Evolutionary conservation across 2,797 vertebrate species (phyloP), one percentile per base, ranked within the genome.

Genomic region (Takifugu rubripes): DNA sequence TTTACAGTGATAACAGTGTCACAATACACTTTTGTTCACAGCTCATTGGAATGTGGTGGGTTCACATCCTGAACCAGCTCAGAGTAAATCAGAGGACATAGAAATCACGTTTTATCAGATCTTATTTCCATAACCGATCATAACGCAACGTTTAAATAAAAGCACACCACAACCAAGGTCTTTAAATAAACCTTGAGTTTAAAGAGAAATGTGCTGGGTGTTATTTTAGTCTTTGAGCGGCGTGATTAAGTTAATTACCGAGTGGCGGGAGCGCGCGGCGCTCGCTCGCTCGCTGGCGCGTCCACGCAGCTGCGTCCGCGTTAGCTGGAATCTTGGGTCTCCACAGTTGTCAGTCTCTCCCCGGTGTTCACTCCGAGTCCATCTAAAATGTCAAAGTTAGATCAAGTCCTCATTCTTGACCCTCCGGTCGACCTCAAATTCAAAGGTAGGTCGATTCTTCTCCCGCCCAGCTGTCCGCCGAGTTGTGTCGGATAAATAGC

Each of bases 391-490:
- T 93, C 92, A 66, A 96, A 95, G 88, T 87, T 93, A 91, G 94
- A 95, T 74, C 94, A 96, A 88, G 36, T 95, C 65, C 89, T 96
- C 56, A 48, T 94, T 31, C 93, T 95, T 25, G 96, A 98, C 80
- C 96, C 96, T 71, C 90, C 95, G 58, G 87, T 70, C 81, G 96
- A 98, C 89, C 96, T 98, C 86, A 95, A 83, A 92, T 98, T 98
- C 79, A 98, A 93, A 97, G 96, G 96, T 97, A 90, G 84, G 89
- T 66, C 51, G 27, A 14, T 16, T 29, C n/a, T 27, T 24, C 1
- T 49, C 21, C 36, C 36, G 6, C 47, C 17, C 3, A 27, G 25
- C 52, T 31, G 54, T 60, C 21, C 15, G 1, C 24, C 29, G 11
- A 43, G 31, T 31, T 12, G 64, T 10, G 56, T 49, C 12, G 47